Evolutionary conservation across 2,113 vertebrate genomes (phyloP), one percentile per base, ranked within the genome.

Genomic region (Coptodon bakossiorum): DNA sequence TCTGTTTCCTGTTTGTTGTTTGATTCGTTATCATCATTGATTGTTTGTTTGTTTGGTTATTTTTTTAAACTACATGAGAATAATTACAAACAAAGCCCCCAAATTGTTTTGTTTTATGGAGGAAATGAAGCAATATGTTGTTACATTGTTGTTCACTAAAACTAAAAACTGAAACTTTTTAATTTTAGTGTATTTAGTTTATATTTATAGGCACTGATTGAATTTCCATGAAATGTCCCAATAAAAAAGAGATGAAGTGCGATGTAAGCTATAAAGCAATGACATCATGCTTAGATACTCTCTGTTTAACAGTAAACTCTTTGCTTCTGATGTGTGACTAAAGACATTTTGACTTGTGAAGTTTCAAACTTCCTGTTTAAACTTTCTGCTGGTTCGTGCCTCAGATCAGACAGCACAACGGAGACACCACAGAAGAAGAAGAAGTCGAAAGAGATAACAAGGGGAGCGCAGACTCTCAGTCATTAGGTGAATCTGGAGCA

Each of bases 401-500:
- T 78, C 43, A 12, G 16, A 48, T 50, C 43, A 19, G 24, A 50
- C 71, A 76, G 40, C 24, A 11, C 9, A 1, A 29, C 24, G 48
- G 45, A 78, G 73, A 34, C 45, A 52, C 45, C 73, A 78, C 45
- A 52, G 73, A 50, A 78, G 24, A 76, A 45, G 68, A 76, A 76
- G 68, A 73, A 29, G 68, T 45, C 48, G 24, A 48, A 24, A 48
- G 68, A 19, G 43, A 50, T 76, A 76, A 78, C 45, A 31, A 34
- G 73, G 45, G 10, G 45, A 52, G 45, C 43, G 27, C 45, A 78
- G 27, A 78, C 73, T 78, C 73, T 13, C 73, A 52, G 80, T 86
- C 85, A 88, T 73, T 3, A 57, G 53, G 89, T 85, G 91, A 93
- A 95, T 93, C 89, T 93, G 91, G 94, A 93, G 93, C 93, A 95